Conservation (phyloP, 2,113 vertebrate species). For the Melanostigma gelatinosum region DNA sequence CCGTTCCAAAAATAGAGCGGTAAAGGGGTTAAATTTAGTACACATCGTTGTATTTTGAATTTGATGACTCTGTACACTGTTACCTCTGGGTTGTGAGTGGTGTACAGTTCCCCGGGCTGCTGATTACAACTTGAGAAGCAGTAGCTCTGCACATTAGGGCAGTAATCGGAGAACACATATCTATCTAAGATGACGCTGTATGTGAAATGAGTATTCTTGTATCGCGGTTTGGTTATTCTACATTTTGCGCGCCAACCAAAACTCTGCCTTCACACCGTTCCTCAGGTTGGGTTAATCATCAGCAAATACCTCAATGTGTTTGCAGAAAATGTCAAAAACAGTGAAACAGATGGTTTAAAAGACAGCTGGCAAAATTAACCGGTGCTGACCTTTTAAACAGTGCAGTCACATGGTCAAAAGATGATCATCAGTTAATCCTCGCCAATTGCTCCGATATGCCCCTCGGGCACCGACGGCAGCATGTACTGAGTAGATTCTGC, state of each 20-base stretch:
- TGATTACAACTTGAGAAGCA: slow-evolving; percentile 62
- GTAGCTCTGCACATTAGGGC: slow-evolving; percentile 64
- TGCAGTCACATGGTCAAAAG: slow-evolving; percentile 80
- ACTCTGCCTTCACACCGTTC: neutral
- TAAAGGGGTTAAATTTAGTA: slow-evolving; percentile 75
- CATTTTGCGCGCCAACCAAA: slow-evolving; percentile 35
- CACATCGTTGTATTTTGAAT: slow-evolving; percentile 77
- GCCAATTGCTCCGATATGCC: slow-evolving; percentile 78
- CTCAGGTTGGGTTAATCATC: neutral
- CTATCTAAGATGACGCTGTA: slow-evolving; percentile 57
- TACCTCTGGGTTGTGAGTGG: slow-evolving; percentile 66
- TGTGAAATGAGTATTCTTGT: slow-evolving; percentile 41
- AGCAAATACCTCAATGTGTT: slow-evolving; percentile 21
- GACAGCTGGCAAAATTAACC: slow-evolving; percentile 85
- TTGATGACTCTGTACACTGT: slow-evolving; percentile 72
- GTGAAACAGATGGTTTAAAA: slow-evolving; percentile 72
- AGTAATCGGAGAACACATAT: slow-evolving; percentile 67
- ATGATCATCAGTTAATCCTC: slow-evolving; percentile 83
- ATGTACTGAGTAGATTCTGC: slow-evolving; percentile 66
- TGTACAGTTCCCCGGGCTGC: slow-evolving; percentile 59
- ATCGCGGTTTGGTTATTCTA: slow-evolving; percentile 19
- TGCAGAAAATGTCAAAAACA: slow-evolving; percentile 50
- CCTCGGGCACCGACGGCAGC: slow-evolving; percentile 66
- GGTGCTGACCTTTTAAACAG: slow-evolving; percentile 85
- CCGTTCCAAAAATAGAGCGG: slow-evolving; percentile 69